Evolutionary conservation across 1,140 invertebrate species (phyloP), one percentile per base, ranked within the genome.

Genomic region (Berghia stephanieae): DNA sequence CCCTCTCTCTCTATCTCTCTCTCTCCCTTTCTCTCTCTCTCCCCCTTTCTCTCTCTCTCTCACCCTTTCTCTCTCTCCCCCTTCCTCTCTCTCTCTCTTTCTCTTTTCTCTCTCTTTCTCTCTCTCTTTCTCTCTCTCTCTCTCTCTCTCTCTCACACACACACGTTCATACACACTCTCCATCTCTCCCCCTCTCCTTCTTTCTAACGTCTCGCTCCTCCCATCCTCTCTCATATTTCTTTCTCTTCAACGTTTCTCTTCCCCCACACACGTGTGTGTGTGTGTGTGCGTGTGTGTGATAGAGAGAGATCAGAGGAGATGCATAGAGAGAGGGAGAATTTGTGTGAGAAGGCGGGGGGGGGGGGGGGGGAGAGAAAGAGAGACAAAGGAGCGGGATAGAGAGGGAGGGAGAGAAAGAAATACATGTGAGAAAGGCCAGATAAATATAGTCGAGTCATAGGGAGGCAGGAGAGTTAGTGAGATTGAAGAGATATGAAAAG

Each of bases 241-340:
- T 60, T 31, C 34, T 31, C 55, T 60, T 60, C 55, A 27, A n/a
- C 34, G n/a, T n/a, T n/a, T 49, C 46, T 49, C 46, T 49, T n/a
- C 46, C 46, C 13, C 46, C 46, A 49, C 46, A 49, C 13, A 49
- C 46, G 13, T 49, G 46, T 49, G 46, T 49, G 46, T 49, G 46
- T 49, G 46, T 49, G 46, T 49, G 46, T 49, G 46, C n/a, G 46
- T 49, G 46, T 49, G 46, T 49, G 46, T 49, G 46, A n/a, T n/a
- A n/a, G n/a, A n/a, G n/a, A n/a, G n/a, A n/a, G n/a, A n/a, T n/a
- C n/a, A n/a, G n/a, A n/a, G n/a, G n/a, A n/a, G n/a, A n/a, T n/a
- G n/a, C n/a, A n/a, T n/a, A n/a, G n/a, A n/a, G n/a, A n/a, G n/a
- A n/a, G n/a, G n/a, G n/a, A n/a, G n/a, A n/a, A n/a, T n/a, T n/a